Base-by-base conservation (phyloP, 2,888 invertebrate genomes). In the Parascotia fuliginaria region DNA sequence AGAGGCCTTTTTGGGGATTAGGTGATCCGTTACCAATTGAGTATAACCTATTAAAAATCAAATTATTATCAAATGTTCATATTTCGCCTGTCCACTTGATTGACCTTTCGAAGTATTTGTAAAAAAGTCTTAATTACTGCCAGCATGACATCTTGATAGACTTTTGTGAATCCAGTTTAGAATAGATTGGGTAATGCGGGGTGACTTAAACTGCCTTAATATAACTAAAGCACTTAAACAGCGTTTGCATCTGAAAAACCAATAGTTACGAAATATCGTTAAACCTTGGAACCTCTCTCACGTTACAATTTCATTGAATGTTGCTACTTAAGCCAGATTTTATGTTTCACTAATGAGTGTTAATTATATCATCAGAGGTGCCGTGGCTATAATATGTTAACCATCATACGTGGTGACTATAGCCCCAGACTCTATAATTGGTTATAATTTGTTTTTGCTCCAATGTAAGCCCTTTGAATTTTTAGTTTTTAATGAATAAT, bases 291-390 rank as follows among this genome's bases (percentile, higher is more conserved):
- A 59, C 54, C 48, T 60, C 58, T 65, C 64, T 65, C 65, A 64
- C 68, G 68, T 50, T 68, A 64, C 65, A 46, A 61, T 70, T 65
- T 61, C 58, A 63, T 65, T 63, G 49, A 59, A 65, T 63, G 60
- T 48, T 37, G 27, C 50, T 45, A 42, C 56, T 65, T 60, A 62
- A 64, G 65, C 55, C 44, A 51, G 55, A 50, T 51, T 67, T 64
- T 60, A 73, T 71, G 68, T 71, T 71, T 65, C 52, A 65, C 73
- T 83, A 83, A 87, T 81, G 76, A 80, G 73, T 64, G 60, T 73
- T 77, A 79, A 83, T 84, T 79, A 78, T 77, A 74, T 79, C 76
- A 78, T 79, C 67, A 72, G 62, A 77, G 65, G 67, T 65, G 71
- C 71, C 77, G 73, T 62, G 67, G 70, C 61, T 69, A 71, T 62